phyloP scores from a whole-genome alignment of 2,113 vertebrate genomes.

The Forbesichthys papilliferus region DNA sequence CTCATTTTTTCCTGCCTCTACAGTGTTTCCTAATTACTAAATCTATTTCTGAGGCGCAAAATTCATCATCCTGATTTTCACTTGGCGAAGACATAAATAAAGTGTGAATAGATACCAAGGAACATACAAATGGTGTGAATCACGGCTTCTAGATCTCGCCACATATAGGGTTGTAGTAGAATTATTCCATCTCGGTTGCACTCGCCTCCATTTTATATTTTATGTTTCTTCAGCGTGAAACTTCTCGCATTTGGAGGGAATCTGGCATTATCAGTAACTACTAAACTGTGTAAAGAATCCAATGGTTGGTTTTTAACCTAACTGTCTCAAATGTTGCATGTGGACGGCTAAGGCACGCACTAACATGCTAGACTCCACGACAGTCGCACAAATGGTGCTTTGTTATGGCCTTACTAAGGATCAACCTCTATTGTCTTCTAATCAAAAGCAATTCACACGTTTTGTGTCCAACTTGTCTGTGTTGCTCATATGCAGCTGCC shows the following conservation, averaged over 20 bases:
- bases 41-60: conserved; percentile 14
- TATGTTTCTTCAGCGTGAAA: neutral
- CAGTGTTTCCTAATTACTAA: conserved; percentile 37
- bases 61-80: neutral
- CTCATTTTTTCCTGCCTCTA: conserved; percentile 23
- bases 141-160: no score
- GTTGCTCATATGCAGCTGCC: conserved; percentile 29
- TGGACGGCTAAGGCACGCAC: conserved; percentile 55
- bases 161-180: no score
- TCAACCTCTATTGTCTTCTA: conserved; percentile 11
- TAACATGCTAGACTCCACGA: conserved; percentile 45
- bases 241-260: neutral
- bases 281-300: no score
- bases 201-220: no score
- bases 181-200: no score
- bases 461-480: conserved; percentile 24
- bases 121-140: neutral
- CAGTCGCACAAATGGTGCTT: neutral
- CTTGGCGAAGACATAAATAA: conserved; percentile 13
- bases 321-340: conserved; percentile 52
- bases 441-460: neutral
- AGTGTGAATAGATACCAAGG: neutral
- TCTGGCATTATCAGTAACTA: neutral
- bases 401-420: conserved; percentile 37
- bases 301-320: no score